A percentile compares a stretch with the other conserved stretches of the same genome.
These are phyloP conservation scores for Hemichromis elongatus DNA, from an alignment of 2,113 vertebrate species.

Conservation along the genomic window DNA sequence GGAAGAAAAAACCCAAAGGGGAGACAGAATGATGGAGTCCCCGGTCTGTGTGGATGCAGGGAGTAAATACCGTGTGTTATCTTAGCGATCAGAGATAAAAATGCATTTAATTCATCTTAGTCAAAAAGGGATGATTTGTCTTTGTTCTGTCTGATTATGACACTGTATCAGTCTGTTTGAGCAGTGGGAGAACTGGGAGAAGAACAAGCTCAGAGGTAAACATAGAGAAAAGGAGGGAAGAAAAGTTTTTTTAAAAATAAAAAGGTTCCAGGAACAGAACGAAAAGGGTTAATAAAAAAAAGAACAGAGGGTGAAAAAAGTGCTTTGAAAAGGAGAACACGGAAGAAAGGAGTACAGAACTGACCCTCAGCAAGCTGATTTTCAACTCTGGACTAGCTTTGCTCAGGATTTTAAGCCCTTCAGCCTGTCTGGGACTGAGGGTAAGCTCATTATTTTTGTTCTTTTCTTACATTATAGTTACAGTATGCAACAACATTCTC, in stretches of 20 bases:
- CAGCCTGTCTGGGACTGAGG: conserved; percentile 14
- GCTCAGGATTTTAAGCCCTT: conserved; percentile 16
- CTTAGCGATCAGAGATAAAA: neutral
- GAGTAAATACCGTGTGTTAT: neutral
- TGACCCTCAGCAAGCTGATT: conserved; percentile 14
- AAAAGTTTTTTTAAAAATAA: accelerated
- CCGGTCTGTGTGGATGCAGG: neutral
- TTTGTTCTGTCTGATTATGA: neutral
- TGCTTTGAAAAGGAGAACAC: neutral
- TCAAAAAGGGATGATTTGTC: neutral
- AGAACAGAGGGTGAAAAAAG: neutral
- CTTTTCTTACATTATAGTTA: neutral
- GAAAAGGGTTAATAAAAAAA: neutral
- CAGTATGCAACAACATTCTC: neutral
- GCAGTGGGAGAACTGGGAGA: neutral
- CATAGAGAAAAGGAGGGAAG: neutral
- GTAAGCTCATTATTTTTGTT: conserved; percentile 50
- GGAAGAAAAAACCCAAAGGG: neutral
- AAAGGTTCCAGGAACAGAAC: neutral
- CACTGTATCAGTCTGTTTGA: neutral
- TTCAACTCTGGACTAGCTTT: conserved; percentile 6
- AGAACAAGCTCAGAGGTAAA: neutral
- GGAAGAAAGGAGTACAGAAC: neutral
- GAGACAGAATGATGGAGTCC: conserved; percentile 3
- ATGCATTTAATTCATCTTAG: neutral